Percentiles rank a stretch among this genome's conserved stretches.
These are phyloP conservation scores for Temnopleurus reevesii DNA, from an alignment of 53 echinoderm and acorn worm genomes.

Conservation along the genomic window DNA sequence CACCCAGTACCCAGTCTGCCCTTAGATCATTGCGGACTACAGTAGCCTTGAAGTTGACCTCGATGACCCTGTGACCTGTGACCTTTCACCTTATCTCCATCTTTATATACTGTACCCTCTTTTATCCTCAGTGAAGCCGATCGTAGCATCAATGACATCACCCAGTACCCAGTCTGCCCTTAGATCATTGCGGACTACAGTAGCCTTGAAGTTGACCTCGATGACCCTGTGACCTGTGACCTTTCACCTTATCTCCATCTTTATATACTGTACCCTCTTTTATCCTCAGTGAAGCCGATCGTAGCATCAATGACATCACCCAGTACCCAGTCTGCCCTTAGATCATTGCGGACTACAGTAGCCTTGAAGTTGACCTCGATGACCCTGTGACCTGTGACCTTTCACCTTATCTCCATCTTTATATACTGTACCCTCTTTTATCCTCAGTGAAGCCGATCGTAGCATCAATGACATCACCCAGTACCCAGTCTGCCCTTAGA, in stretches of 20 bases:
- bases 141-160: constrained; percentile 96
- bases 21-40: constrained; percentile 94
- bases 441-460: constrained; percentile 91
- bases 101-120: no score
- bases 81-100: no score
- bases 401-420: no score
- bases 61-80: constrained; percentile 77
- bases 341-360: constrained; percentile 89
- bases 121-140: constrained; percentile 94
- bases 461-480: constrained; percentile 99
- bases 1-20: constrained; percentile 98
- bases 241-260: no score
- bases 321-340: constrained; percentile 99
- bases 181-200: constrained; percentile 93
- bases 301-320: constrained; percentile 97
- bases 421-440: no score
- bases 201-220: constrained; percentile 81
- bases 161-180: constrained; percentile 98
- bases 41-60: constrained; percentile 83
- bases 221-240: constrained; percentile 82
- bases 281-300: constrained; percentile 91
- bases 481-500: constrained; percentile 98
- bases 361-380: constrained; percentile 77
- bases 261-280: no score
- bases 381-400: constrained; percentile 90